Conservation (phyloP, 2,113 vertebrate species). For the Antechinus stuartii region DNA sequence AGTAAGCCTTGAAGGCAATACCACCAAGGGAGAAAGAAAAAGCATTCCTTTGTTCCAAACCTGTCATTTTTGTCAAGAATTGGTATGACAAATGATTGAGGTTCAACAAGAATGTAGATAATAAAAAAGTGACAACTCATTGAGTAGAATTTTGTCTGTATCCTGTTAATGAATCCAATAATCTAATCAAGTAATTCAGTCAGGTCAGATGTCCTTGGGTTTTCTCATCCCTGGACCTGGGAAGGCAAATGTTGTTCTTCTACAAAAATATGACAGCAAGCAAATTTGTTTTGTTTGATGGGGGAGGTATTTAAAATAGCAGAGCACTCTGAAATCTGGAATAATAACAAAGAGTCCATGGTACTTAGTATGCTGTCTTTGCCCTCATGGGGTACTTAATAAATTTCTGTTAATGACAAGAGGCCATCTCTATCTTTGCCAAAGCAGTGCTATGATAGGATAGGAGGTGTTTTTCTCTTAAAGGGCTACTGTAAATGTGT, state of each 20-base stretch:
- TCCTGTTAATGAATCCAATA: conserved; percentile 43
- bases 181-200: background rate
- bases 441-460: background rate
- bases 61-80: conserved; percentile 20
- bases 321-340: background rate
- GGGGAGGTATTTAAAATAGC: background rate
- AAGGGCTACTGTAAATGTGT: conserved; percentile 9
- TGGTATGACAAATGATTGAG: conserved; percentile 27
- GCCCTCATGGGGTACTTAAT: background rate
- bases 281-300: background rate
- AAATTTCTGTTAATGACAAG: conserved; percentile 2
- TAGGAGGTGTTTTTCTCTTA: background rate
- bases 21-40: background rate
- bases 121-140: background rate
- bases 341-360: background rate
- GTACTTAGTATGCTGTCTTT: background rate
- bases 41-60: conserved; percentile 7
- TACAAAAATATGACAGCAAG: background rate
- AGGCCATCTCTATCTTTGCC: background rate
- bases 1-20: conserved; percentile 58
- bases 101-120: background rate
- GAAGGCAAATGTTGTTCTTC: background rate
- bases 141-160: conserved; percentile 25
- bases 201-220: background rate
- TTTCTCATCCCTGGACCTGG: background rate